Percentiles rank a stretch among this genome's conserved stretches.
These are phyloP conservation scores for Drosophila neonasuta DNA, from an alignment of 2,888 invertebrate genomes.

Conservation along the genomic window DNA sequence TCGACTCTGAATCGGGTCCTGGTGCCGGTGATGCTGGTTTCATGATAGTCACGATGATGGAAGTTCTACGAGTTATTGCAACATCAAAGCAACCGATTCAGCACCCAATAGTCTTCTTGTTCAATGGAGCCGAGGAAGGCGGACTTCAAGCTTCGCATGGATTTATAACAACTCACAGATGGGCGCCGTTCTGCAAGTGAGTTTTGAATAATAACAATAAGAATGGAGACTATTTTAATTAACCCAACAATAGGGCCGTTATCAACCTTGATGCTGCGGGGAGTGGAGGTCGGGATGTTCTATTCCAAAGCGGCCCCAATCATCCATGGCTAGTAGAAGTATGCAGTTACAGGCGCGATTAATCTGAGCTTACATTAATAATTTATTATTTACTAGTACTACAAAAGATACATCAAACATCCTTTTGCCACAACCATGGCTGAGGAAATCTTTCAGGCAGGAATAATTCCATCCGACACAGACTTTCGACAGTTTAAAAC, in stretches of 20 bases:
- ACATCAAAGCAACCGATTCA: slow-evolving; percentile 80
- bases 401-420: slow-evolving; percentile 83
- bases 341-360: neutral
- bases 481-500: slow-evolving; percentile 85
- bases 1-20: slow-evolving; percentile 93
- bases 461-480: slow-evolving; percentile 86
- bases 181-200: slow-evolving; percentile 87
- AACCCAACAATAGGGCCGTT: slow-evolving; percentile 83
- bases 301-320: slow-evolving; percentile 93
- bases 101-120: slow-evolving; percentile 85
- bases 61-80: slow-evolving; percentile 83
- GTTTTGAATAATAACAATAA: neutral
- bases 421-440: slow-evolving; percentile 84
- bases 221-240: no score
- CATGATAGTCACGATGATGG: slow-evolving; percentile 85
- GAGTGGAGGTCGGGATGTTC: slow-evolving; percentile 92
- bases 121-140: slow-evolving; percentile 87
- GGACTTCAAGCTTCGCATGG: slow-evolving; percentile 87
- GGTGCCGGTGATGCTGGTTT: slow-evolving; percentile 83
- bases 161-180: slow-evolving; percentile 87
- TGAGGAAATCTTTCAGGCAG: slow-evolving; percentile 86
- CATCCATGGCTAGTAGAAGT: slow-evolving; percentile 86
- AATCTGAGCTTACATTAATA: neutral
- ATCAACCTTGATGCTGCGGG: slow-evolving; percentile 96
- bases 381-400: slow-evolving; percentile 78